Base-by-base conservation (phyloP, 2,113 vertebrate genomes). In the Lepus europaeus region DNA sequence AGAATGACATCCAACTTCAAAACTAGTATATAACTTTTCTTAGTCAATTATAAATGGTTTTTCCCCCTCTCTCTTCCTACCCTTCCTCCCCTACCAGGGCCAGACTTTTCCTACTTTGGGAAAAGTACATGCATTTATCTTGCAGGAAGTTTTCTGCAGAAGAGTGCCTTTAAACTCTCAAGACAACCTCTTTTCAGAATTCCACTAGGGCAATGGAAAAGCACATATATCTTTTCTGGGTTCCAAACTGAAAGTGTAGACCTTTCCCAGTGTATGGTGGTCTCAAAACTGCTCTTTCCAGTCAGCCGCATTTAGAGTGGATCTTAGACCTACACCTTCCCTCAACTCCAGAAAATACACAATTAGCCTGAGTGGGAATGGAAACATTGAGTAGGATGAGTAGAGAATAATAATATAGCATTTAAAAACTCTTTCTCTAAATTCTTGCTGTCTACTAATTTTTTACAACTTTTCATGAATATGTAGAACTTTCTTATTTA, bases 381-480 rank as follows among this genome's bases (percentile, higher is more conserved):
- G 53, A 94, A 66, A 6, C 51, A 33, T 90, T 84, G 33, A 70
- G 9, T 20, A 25, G 9, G 5, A 1, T 74, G 14, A 92, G 6
- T 7, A 84, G 20, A 59, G 53, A 63, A 51, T 31, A 68, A 73
- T 77, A 27, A 66, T 17, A 22, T 1, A 68, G 13, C 22, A 51
- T 2, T 53, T 16, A 86, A 13, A 83, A 90, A 76, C 17, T 84
- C 39, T 88, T 64, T 82, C 33, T 86, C 7, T 87, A 45, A 81
- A 25, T 45, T 93, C 6, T 33, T 73, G 68, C 10, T 83, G 14
- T 29, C n/a, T 61, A 53, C 9, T 17, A 86, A 6, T 64, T 77
- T 73, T 87, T 81, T n/a, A 79, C 31, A 91, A 33, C 0, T 14
- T 53, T 23, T 83, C 7, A 39, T 64, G 53, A 87, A 87, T 90